Percentiles rank a stretch among this genome's conserved stretches.
Evolutionary conservation across 1,140 invertebrate species (phyloP).

Genomic region (Brachionus paranguensis): DNA sequence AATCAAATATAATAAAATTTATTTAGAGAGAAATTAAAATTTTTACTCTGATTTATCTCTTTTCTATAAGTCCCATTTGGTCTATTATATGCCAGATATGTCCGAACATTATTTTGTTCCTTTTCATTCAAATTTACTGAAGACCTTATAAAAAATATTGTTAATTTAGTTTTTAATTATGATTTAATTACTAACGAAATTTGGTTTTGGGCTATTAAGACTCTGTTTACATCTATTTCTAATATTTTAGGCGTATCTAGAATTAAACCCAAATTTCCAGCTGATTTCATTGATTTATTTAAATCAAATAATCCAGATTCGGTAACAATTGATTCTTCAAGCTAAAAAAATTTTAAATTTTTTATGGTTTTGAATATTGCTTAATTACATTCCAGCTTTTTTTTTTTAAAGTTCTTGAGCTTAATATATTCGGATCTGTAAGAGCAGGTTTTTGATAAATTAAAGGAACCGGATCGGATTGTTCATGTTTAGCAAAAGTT

Average conservation of each 20-base stretch:
- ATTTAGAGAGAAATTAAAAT: neutral
- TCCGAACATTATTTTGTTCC: neutral
- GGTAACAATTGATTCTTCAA: neutral
- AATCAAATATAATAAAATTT: neutral
- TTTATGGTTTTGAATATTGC: neutral
- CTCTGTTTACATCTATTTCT: slow-evolving; percentile 54
- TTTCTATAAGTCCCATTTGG: neutral
- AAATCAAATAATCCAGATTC: neutral
- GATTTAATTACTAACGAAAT: slow-evolving; percentile 46
- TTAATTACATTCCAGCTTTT: neutral
- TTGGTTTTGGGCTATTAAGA: slow-evolving; percentile 55
- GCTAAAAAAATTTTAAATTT: neutral
- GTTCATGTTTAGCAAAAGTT: neutral
- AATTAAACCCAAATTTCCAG: neutral
- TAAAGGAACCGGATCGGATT: neutral
- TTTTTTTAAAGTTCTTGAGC: neutral
- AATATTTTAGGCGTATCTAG: slow-evolving; percentile 49
- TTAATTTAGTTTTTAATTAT: neutral
- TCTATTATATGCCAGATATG: neutral
- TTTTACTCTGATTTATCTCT: neutral
- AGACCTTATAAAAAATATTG: neutral
- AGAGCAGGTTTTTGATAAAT: neutral
- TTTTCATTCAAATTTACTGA: neutral
- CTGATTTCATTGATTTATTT: neutral
- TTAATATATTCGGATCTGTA: neutral